phyloP scores from a whole-genome alignment of 2,113 vertebrate genomes.

The Neolamprologus fasciatus region DNA sequence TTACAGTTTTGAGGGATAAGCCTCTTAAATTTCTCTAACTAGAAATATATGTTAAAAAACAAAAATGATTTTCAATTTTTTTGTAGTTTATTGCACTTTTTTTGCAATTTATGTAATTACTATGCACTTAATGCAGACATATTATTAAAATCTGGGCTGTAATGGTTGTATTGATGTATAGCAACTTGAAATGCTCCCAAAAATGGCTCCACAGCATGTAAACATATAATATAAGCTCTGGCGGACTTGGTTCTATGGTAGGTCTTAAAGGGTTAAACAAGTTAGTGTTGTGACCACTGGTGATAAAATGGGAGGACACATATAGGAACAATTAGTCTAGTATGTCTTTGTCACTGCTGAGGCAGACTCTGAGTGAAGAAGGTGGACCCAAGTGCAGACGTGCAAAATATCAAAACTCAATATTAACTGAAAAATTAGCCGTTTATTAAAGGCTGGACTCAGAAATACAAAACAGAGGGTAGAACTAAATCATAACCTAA shows the following conservation, averaged over 20 bases:
- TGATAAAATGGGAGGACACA: neutral
- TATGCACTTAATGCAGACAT: too few species aligned
- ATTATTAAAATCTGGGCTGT: accelerated
- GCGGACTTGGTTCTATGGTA: accelerated
- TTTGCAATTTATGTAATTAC: too few species aligned
- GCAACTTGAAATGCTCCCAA: too few species aligned
- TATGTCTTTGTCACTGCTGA: neutral
- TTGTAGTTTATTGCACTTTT: too few species aligned
- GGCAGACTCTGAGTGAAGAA: neutral
- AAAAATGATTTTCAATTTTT: accelerated
- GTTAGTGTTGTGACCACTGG: neutral
- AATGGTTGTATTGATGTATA: too few species aligned
- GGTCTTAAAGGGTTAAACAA: too few species aligned
- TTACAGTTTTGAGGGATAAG: too few species aligned
- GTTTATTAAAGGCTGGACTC: neutral
- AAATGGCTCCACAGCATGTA: too few species aligned
- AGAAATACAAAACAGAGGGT: neutral
- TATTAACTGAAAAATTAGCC: neutral
- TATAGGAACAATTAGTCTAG: neutral
- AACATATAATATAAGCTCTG: accelerated
- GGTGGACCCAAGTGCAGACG: neutral
- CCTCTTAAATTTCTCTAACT: too few species aligned
- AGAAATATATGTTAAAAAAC: too few species aligned
- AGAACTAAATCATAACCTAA: neutral
- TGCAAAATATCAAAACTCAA: neutral